phyloP scores from a whole-genome alignment of 2,113 vertebrate species.

The Lycaon pictus region DNA sequence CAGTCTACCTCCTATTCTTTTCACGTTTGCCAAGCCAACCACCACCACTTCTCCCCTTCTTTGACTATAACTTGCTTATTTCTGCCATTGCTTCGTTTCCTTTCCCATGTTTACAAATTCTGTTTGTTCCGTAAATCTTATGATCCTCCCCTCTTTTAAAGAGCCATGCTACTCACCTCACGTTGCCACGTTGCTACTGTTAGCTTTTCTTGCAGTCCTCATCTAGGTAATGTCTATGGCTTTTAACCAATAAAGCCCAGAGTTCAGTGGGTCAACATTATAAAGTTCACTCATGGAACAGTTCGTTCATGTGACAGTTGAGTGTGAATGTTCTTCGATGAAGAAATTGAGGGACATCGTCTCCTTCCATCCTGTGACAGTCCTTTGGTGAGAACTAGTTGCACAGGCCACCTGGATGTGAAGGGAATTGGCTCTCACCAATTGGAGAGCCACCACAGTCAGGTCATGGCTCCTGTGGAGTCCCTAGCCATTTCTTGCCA shows the following conservation, averaged over 20 bases:
- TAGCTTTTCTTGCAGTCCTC: background rate
- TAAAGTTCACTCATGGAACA: background rate
- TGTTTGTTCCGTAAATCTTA: background rate
- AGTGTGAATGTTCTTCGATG: background rate
- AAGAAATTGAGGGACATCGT: background rate
- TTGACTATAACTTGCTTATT: background rate
- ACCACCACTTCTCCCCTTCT: background rate
- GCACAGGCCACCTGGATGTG: background rate
- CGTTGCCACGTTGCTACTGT: background rate
- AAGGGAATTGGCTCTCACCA: background rate
- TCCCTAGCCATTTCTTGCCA: background rate
- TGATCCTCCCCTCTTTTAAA: background rate
- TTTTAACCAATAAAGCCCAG: background rate
- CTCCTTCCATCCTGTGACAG: background rate
- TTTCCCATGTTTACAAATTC: background rate
- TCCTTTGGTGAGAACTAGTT: background rate
- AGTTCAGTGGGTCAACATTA: background rate
- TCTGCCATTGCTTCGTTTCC: conserved; percentile 50
- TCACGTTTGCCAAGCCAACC: background rate
- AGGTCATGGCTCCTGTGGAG: background rate
- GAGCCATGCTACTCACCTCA: background rate
- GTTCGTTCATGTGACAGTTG: background rate
- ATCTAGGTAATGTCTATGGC: background rate
- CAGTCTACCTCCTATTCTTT: background rate
- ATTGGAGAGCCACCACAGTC: no score